Evolutionary conservation across 2,888 invertebrate genomes (phyloP).

Genomic region (Entomobrya multifasciata): DNA sequence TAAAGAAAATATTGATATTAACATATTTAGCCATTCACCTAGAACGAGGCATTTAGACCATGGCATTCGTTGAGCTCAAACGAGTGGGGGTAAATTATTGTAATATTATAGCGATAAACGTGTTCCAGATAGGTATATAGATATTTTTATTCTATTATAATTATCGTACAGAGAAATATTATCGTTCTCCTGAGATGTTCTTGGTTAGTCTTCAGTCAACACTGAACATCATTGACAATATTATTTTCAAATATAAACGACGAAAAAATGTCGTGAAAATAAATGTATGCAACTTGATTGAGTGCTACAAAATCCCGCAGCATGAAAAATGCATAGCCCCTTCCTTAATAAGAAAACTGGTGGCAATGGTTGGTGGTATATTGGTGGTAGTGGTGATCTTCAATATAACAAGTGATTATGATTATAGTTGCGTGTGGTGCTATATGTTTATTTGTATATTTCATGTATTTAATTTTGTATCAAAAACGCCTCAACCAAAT

Average conservation of each 20-base stretch:
- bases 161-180: neutral
- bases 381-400: neutral
- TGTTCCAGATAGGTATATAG: neutral
- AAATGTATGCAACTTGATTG: constrained; percentile 1
- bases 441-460: neutral
- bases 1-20: neutral
- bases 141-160: neutral
- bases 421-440: too few species aligned
- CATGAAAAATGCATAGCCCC: neutral
- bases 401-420: neutral
- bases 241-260: neutral
- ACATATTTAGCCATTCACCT: neutral
- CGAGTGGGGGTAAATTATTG: neutral
- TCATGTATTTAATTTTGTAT: neutral
- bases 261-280: neutral
- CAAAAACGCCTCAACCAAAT: neutral
- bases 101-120: neutral
- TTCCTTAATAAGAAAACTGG: constrained; percentile 7
- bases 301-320: too few species aligned
- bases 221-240: neutral
- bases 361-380: neutral
- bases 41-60: neutral
- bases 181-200: neutral
- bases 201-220: neutral
- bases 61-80: neutral